Conservation (phyloP, 2,113 vertebrate genomes). For the Vimba vimba region DNA sequence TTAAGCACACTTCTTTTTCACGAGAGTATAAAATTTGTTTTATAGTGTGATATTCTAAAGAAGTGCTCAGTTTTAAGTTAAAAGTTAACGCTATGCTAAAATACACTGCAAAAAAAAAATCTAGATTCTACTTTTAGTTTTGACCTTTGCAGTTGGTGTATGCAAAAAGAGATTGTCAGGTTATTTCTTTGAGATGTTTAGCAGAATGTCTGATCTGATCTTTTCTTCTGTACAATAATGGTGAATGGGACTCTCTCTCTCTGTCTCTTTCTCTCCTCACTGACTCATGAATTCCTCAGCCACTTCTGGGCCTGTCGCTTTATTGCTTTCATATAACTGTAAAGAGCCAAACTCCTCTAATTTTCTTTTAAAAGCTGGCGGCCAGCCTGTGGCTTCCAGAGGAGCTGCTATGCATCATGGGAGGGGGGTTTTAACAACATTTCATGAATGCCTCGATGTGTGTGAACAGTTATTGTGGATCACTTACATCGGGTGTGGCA, state of each 20-base stretch:
- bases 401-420: constrained; percentile 11
- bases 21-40: too few relatives aligned
- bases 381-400: constrained; percentile 23
- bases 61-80: too few relatives aligned
- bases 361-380: constrained; percentile 38
- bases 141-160: too few relatives aligned
- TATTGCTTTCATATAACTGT: constrained; percentile 9
- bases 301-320: not conserved
- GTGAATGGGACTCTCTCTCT: not conserved
- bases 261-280: not conserved
- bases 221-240: not conserved
- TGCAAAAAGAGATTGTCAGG: not conserved
- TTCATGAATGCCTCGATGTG: constrained; percentile 6
- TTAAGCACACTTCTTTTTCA: too few relatives aligned
- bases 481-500: not conserved
- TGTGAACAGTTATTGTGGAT: constrained; percentile 22
- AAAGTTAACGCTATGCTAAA: not conserved
- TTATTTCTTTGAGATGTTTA: not conserved
- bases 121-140: too few relatives aligned
- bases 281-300: not conserved
- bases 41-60: too few relatives aligned
- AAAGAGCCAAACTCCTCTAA: constrained; percentile 4
- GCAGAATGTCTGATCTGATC: not conserved
- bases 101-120: too few relatives aligned
- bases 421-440: constrained; percentile 12